Evolutionary conservation across 1,140 invertebrate species (phyloP), one percentile per base, ranked within the genome.

Genomic region (Cydia strobilella): DNA sequence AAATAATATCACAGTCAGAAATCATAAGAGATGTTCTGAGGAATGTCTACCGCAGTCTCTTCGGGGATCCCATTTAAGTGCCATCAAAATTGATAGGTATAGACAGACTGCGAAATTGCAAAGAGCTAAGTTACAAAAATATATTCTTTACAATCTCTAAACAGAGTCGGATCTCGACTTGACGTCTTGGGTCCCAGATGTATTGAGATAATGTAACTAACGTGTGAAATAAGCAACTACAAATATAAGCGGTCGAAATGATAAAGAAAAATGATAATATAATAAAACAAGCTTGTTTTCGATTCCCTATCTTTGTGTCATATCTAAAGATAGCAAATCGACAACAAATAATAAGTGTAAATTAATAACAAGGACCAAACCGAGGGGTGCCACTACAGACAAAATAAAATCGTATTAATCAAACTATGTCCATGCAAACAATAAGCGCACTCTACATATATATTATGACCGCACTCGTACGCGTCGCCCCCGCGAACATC

Each of bases 311-410:
- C 51, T 73, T 35, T 66, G 9, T 69, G 65, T 74, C 73, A 51
- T 76, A 76, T n/a, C 15, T 31, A 69, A 15, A 74, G 78, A 76
- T 75, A 77, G 63, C 82, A 78, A 80, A 80, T 76, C 75, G 74
- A 74, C 78, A 79, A 81, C 72, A 25, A 77, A 71, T 59, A 75
- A 81, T 59, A 59, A 79, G 27, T 75, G 79, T 81, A 86, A 82
- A 65, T 69, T 78, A 80, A 82, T 75, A 83, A 92, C 83, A 91
- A 89, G 91, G 88, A 86, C 90, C 91, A 91, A 92, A 93, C 91
- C 90, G 91, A 89, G 88, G 87, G 84, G 91, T 93, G 90, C 91
- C 90, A 92, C 91, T 93, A 93, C 91, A 89, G 88, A 91, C 87
- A 86, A 86, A 87, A 81, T 86, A 89, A 89, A 89, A 73, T 83